Evolutionary conservation across 2,888 invertebrate genomes (phyloP).

Genomic region (Xanthostigma xanthostigma): DNA sequence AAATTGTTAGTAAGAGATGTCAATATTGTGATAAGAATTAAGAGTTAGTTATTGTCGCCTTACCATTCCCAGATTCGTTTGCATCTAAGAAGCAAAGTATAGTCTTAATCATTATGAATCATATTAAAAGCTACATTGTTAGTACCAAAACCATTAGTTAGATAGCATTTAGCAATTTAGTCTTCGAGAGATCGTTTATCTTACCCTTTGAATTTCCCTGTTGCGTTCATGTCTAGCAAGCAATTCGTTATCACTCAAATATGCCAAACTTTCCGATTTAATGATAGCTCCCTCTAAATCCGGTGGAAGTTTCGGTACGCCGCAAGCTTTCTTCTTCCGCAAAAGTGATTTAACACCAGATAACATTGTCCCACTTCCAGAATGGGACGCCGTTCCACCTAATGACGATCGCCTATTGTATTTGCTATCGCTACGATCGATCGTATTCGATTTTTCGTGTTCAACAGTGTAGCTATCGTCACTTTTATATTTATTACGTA

Average conservation of each 20-base stretch:
- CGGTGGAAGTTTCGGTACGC: constrained; percentile 27
- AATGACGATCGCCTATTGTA: constrained; percentile 10
- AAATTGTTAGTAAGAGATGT: too few relatives aligned
- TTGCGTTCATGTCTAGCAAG: constrained; percentile 33
- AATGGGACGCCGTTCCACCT: constrained; percentile 5
- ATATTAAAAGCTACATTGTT: too few relatives aligned
- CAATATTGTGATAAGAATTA: too few relatives aligned
- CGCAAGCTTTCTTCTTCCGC: constrained; percentile 24
- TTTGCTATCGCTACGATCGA: constrained; percentile 2
- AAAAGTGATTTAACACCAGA: constrained; percentile 22
- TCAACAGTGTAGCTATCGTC: constrained; percentile 4
- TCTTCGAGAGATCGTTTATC: constrained; percentile 14
- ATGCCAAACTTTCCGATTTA: constrained; percentile 34
- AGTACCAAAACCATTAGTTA: too few relatives aligned
- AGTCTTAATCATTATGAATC: too few relatives aligned
- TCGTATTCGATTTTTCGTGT: constrained; percentile 3
- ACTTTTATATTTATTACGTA: constrained; percentile 7
- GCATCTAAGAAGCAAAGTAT: too few relatives aligned
- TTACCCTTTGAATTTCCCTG: constrained; percentile 35
- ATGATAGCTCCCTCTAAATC: constrained; percentile 33
- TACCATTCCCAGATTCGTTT: too few relatives aligned
- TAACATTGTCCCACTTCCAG: constrained; percentile 17
- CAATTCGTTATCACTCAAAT: constrained; percentile 32
- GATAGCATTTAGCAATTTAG: background rate
- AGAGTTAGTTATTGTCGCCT: too few relatives aligned